A percentile compares a stretch with the other conserved stretches of the same genome.
These are phyloP conservation scores for Amphiura filiformis DNA, from an alignment of 35 echinoderm and acorn worm species.

Conservation along the genomic window DNA sequence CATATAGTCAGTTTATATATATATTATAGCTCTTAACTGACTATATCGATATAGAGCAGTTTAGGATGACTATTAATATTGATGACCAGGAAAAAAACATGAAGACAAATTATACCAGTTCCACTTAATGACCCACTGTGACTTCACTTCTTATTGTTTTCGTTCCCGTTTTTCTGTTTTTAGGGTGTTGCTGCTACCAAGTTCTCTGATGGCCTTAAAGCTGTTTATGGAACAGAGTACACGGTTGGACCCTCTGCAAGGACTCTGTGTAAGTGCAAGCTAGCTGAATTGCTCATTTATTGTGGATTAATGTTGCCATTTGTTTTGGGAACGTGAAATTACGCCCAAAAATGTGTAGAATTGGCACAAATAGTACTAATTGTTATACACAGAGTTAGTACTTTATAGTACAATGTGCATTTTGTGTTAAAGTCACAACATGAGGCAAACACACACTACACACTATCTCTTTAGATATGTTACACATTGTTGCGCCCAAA, in stretches of 20 bases:
- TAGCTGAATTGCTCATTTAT: too few relatives aligned
- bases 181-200: constrained; percentile 28
- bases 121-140: neutral
- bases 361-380: too few relatives aligned
- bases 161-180: neutral
- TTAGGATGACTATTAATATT: neutral
- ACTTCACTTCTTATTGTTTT: neutral
- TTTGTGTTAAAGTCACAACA: too few relatives aligned
- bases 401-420: too few relatives aligned
- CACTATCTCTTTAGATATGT: too few relatives aligned
- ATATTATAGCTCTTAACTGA: neutral
- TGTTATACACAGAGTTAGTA: too few relatives aligned
- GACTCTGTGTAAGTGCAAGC: constrained; percentile 75
- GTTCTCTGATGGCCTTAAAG: constrained; percentile 32
- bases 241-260: constrained; percentile 60
- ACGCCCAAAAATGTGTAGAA: too few relatives aligned
- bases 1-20: neutral
- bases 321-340: too few relatives aligned
- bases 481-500: too few relatives aligned
- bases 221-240: constrained; percentile 36
- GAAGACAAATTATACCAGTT: neutral
- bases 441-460: too few relatives aligned
- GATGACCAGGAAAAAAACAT: neutral
- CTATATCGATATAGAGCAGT: too few relatives aligned
- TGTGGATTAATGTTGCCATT: too few relatives aligned